phyloP scores from a whole-genome alignment of 2,888 invertebrate genomes.

The Tenthredo livida region DNA sequence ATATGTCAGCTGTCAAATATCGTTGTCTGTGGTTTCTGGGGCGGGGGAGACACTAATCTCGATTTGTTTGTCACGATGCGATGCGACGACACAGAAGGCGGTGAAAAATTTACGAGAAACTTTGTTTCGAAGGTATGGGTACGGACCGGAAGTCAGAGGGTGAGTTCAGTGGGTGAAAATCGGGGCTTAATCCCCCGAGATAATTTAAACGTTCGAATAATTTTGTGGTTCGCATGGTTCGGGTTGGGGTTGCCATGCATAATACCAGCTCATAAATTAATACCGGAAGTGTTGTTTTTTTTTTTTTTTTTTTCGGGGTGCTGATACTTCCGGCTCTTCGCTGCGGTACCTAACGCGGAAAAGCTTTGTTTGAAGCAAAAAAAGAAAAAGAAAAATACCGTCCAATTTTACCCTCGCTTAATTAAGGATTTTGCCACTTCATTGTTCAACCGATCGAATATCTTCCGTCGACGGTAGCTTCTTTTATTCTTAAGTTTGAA shows the following conservation, averaged over 20 bases:
- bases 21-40: neutral
- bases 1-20: conserved; percentile 43
- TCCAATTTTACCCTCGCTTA: conserved; percentile 27
- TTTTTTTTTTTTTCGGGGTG: neutral
- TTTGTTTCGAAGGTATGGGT: neutral
- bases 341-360: neutral
- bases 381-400: neutral
- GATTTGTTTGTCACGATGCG: conserved; percentile 33
- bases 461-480: neutral
- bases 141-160: neutral
- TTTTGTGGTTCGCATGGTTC: neutral
- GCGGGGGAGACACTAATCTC: conserved; percentile 27
- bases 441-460: conserved; percentile 32
- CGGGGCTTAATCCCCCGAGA: neutral
- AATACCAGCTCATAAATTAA: neutral
- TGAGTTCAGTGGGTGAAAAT: neutral
- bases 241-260: neutral
- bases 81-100: neutral
- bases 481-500: conserved; percentile 27
- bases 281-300: neutral
- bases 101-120: neutral
- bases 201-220: conserved; percentile 2
- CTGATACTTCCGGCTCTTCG: neutral
- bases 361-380: neutral
- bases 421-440: conserved; percentile 31